Evolutionary conservation across 2,888 invertebrate genomes (phyloP), one percentile per base, ranked within the genome.

Genomic region (Epsilonema sp.): DNA sequence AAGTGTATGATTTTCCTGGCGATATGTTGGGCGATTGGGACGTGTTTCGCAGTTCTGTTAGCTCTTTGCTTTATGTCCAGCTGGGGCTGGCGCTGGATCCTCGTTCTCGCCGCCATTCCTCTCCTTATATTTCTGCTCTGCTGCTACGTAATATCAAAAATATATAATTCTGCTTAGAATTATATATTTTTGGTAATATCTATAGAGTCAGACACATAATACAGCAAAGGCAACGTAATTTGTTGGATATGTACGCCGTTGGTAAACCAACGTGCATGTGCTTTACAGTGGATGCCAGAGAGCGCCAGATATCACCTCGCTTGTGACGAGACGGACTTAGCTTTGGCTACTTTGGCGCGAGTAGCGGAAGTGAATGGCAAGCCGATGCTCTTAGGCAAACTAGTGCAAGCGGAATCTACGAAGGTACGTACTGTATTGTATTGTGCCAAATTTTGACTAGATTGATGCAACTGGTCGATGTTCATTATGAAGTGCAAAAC

Each of bases 11-110:
- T 90, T 31, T 73, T 90, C 56, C 75, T 90, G 52, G 90, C 90
- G 75, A 84, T 86, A 71, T 90, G 89, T 71, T 90, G 89, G 90
- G 87, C 89, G 1, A 73, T 90, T 39, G 90, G 90, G 26, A 85
- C 89, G 11, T 87, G 86, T 65, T 77, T 89, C 62, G 89, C 89
- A 70, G 86, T 87, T 43, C 76, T 85, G 21, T 69, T 90, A 52
- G 89, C 89, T 16, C 71, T 89, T 55, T 75, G 82, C 31, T 78
- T 90, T 47, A 89, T 89, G 82, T 86, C 87, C 1, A 79, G 79
- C 1, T 72, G 85, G 54, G 89, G 89, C 39, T 86, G 89, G 76
- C 76, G 84, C 60, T 86, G 84, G 80, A 74, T 90, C 26, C 73
- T 90, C 20, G 82, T 79, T 19, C 70, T 89, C n/a, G 87, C 87